Evolutionary conservation across 2,888 invertebrate genomes (phyloP).

Genomic region (Nipponacmea schrenckii): DNA sequence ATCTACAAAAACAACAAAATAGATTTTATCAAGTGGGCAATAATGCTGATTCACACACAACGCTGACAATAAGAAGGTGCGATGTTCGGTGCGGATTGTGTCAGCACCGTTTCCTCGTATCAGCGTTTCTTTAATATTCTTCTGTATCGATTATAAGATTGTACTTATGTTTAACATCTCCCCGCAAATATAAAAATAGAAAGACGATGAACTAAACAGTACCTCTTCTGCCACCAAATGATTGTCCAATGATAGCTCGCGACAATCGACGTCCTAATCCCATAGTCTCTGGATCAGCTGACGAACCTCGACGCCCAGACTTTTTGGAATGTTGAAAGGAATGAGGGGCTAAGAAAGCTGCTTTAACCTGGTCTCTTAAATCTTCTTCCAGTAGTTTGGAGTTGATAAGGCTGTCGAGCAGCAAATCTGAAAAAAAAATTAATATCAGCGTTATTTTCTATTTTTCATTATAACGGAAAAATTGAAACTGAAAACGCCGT

Average conservation of each 20-base stretch:
- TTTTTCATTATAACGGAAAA: too few species aligned
- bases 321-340: constrained; percentile 88
- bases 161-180: constrained; percentile 42
- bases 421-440: constrained; percentile 74
- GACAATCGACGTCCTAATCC: background rate
- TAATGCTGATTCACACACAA: too few species aligned
- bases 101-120: constrained; percentile 25
- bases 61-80: too few species aligned
- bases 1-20: constrained; percentile 14
- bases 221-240: too few species aligned
- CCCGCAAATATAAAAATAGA: constrained; percentile 29
- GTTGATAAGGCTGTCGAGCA: constrained; percentile 88
- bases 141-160: constrained; percentile 36
- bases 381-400: constrained; percentile 79
- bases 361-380: constrained; percentile 81
- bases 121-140: background rate
- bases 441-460: too few species aligned
- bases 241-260: background rate
- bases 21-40: background rate
- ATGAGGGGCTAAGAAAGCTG: constrained; percentile 87
- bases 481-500: too few species aligned
- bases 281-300: constrained; percentile 17
- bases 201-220: too few species aligned
- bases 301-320: constrained; percentile 39
- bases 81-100: too few species aligned